Evolutionary conservation across 2,113 vertebrate genomes (phyloP).

Genomic region (Puma concolor): DNA sequence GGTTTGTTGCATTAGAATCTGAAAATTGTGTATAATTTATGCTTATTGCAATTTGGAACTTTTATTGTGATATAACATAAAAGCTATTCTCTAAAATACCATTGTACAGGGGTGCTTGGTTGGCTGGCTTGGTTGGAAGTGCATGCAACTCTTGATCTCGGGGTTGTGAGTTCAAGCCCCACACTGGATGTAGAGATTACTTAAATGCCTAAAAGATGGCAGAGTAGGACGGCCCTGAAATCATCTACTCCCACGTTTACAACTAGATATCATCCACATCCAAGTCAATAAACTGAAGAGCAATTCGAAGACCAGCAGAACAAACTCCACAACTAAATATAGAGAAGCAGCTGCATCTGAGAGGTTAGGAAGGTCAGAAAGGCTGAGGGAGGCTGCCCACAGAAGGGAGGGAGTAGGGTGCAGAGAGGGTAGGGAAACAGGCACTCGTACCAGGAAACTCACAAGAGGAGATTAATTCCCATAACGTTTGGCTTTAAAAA

Average conservation of each 20-base stretch:
- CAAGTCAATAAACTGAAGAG: not conserved
- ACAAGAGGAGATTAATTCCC: not conserved
- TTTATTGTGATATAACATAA: not conserved
- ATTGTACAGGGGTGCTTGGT: not conserved
- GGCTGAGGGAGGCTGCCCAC: not conserved
- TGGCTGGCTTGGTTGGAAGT: not conserved
- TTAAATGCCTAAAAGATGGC: not conserved
- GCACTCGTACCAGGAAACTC: not conserved
- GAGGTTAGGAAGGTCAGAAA: not conserved
- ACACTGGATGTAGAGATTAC: not conserved
- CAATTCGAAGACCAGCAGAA: not conserved
- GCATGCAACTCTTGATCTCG: not conserved
- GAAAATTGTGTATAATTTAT: conserved; percentile 46
- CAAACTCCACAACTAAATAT: not conserved
- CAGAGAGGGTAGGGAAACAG: not conserved
- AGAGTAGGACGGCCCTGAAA: not conserved
- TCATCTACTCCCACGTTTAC: not conserved
- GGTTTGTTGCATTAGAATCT: not conserved
- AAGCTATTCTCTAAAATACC: conserved; percentile 20
- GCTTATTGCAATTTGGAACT: not conserved
- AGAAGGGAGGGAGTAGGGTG: not conserved
- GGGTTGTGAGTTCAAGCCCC: not conserved
- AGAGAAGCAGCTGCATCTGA: not conserved
- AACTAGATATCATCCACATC: not conserved
- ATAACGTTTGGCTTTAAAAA: not conserved